A percentile compares a stretch with the other conserved stretches of the same genome.
Conservation (phyloP, 1,140 invertebrate genomes). For the Drosophila virilis region DNA sequence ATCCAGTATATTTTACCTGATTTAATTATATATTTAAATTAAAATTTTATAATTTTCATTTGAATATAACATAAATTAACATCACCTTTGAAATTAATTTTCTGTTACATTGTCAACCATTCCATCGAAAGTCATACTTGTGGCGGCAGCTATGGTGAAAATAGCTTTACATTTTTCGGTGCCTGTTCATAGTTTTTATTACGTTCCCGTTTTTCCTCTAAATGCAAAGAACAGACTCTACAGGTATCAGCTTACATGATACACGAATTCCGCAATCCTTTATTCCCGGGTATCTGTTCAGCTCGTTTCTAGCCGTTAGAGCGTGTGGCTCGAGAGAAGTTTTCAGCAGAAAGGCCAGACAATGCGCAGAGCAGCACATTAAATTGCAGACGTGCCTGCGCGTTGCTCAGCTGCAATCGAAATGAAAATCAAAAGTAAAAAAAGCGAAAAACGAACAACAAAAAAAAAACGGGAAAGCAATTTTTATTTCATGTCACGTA, state of each 20-base stretch:
- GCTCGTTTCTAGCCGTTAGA: constrained; percentile 29
- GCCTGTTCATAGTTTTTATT: background rate
- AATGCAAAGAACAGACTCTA: background rate
- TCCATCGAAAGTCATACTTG: no score
- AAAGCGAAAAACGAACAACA: background rate
- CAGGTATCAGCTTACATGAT: constrained; percentile 8
- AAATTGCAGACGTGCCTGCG: constrained; percentile 59
- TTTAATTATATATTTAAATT: no score
- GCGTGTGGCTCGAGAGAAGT: constrained; percentile 4
- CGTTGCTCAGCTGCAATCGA: constrained; percentile 50
- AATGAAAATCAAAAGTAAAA: constrained; percentile 58
- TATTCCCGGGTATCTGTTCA: background rate
- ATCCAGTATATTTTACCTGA: no score
- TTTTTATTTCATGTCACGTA: constrained; percentile 67
- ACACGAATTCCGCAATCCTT: constrained; percentile 24
- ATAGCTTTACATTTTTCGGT: background rate
- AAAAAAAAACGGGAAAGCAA: constrained; percentile 32
- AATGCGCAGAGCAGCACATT: constrained; percentile 34
- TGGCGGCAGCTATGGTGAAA: no score
- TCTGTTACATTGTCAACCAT: no score
- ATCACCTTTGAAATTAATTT: no score
- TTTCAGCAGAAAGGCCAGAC: constrained; percentile 24
- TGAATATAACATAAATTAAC: no score
- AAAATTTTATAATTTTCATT: no score
- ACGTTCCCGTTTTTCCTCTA: background rate